These are phyloP conservation scores for Drosophila navojoa DNA, from an alignment of 1,140 invertebrate species.

Conservation along the genomic window DNA sequence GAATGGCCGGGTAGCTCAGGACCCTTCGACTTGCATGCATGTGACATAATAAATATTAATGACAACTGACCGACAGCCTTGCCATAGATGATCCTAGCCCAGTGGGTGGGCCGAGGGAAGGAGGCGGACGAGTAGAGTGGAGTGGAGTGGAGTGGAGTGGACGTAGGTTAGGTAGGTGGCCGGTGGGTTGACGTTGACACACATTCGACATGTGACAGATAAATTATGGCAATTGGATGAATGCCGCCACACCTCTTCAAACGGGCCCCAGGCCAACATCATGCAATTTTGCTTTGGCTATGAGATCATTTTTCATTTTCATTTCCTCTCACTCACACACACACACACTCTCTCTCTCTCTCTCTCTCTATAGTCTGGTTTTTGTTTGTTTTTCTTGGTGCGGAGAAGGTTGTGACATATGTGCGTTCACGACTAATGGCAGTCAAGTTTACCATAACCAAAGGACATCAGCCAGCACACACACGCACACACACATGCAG, in stretches of 20 bases:
- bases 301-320: slow-evolving; percentile 78
- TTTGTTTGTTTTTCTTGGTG: slow-evolving; percentile 28
- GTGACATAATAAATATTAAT: slow-evolving; percentile 82
- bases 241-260: slow-evolving; percentile 57
- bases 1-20: not conserved
- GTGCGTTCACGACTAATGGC: slow-evolving; percentile 50
- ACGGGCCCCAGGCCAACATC: slow-evolving; percentile 30
- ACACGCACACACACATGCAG: slow-evolving; percentile 7
- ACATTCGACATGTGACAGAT: slow-evolving; percentile 82
- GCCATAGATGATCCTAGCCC: slow-evolving; percentile 47
- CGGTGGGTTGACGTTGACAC: slow-evolving; percentile 63
- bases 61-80: slow-evolving; percentile 62
- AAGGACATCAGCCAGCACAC: slow-evolving; percentile 8
- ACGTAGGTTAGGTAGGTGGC: slow-evolving; percentile 3
- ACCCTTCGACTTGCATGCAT: slow-evolving; percentile 57
- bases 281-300: slow-evolving; percentile 44
- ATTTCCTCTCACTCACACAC: slow-evolving; percentile 6
- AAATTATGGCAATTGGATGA: slow-evolving; percentile 78
- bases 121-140: not conserved
- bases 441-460: slow-evolving; percentile 27
- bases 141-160: not conserved
- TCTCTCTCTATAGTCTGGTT: not conserved
- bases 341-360: slow-evolving; percentile 1
- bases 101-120: slow-evolving; percentile 48
- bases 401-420: slow-evolving; percentile 61